These are phyloP conservation scores for Campylorhamphus procurvoides DNA, from an alignment of 2,113 vertebrate species.

Conservation along the genomic window DNA sequence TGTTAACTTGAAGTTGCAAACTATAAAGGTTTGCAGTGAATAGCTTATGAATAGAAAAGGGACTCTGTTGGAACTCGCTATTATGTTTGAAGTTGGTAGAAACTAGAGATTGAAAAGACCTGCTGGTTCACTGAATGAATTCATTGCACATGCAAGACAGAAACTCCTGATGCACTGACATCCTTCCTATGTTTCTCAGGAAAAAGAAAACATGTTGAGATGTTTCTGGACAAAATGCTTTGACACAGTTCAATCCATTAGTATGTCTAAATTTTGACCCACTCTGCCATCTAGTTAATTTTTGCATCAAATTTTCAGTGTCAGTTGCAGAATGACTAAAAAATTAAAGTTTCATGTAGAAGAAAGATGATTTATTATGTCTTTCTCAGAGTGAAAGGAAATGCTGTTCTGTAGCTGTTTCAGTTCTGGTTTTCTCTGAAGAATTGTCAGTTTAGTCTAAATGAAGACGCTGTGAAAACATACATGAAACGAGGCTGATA, in stretches of 20 bases:
- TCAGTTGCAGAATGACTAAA: constrained; percentile 55
- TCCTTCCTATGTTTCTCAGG: not conserved
- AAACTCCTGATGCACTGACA: not conserved
- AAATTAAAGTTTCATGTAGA: constrained; percentile 25
- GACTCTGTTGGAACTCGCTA: constrained; percentile 43
- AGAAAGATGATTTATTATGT: constrained; percentile 40
- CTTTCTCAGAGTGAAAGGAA: constrained; percentile 32
- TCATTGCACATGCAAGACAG: constrained; percentile 22
- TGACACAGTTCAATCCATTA: constrained; percentile 41
- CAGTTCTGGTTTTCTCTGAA: constrained; percentile 3
- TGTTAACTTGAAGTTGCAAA: constrained; percentile 50
- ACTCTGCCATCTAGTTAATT: constrained; percentile 47
- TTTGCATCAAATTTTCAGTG: constrained; percentile 54
- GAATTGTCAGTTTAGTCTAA: not conserved
- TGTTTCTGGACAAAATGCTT: constrained; percentile 52
- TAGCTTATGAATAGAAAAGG: constrained; percentile 47
- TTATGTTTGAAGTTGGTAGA: constrained; percentile 59
- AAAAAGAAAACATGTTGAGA: constrained; percentile 27
- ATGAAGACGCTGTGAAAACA: not conserved
- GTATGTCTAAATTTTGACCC: constrained; percentile 51
- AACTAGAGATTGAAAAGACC: constrained; percentile 41
- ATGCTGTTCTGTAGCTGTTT: not conserved
- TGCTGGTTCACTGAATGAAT: constrained; percentile 13
- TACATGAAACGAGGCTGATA: not conserved
- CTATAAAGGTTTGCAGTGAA: constrained; percentile 42